Evolutionary conservation across 2,113 vertebrate species (phyloP), one percentile per base, ranked within the genome.

Genomic region (Lepisosteus osseus): DNA sequence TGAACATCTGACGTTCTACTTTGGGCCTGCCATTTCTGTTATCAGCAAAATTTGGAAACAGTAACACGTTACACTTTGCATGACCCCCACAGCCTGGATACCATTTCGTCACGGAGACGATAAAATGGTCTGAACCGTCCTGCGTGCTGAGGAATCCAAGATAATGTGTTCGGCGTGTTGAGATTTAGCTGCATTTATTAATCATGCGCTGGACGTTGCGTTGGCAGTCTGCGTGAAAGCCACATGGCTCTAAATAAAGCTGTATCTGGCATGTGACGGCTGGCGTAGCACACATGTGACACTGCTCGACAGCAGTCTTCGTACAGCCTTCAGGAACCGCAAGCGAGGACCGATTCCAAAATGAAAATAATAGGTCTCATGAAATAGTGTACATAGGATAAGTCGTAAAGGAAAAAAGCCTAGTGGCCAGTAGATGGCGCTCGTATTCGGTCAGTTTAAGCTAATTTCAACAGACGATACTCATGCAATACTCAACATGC

Each of bases 231-330:
- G 72, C 71, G 17, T 77, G 72, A 82, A 74, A 74, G 76, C 65
- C 85, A 84, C 65, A 80, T 83, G 88, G 85, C 77, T 67, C 77
- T 73, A 42, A 76, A 88, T 83, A 89, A 78, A 74, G 17, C 56
- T 68, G 73, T 70, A 65, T 74, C 70, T 72, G 72, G 63, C 87
- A 90, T 86, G 88, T 90, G 87, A 90, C 82, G 73, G 63, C 65
- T 74, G 65, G 70, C 55, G 57, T 45, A 57, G 42, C 59, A 66
- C 77, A 59, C 57, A 82, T 82, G 83, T 87, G 86, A 86, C 70
- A 69, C 6, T 41, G 40, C 45, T 74, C 64, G 9, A 42, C 54
- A 6, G 14, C 44, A 40, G 9, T 54, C n/a, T 3, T 13, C 2
- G 13, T 15, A 29, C 56, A n/a, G 7, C 14, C 41, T 8, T 13